These are phyloP conservation scores for Rotaria socialis DNA, from an alignment of 2,888 invertebrate genomes.

Conservation along the genomic window DNA sequence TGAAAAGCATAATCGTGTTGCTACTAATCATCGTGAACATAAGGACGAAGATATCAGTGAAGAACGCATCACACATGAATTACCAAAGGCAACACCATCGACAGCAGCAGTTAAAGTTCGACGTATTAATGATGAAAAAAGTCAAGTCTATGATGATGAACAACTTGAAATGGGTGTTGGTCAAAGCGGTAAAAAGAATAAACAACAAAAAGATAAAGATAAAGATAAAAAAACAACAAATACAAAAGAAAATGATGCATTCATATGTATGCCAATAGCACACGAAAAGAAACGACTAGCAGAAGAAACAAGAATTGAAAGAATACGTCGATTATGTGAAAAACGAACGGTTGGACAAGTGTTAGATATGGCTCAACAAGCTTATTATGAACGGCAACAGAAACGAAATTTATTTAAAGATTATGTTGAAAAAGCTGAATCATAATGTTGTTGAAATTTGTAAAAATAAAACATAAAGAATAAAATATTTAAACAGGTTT, in stretches of 20 bases:
- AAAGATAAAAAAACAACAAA: slow-evolving; percentile 38
- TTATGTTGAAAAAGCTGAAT: slow-evolving; percentile 41
- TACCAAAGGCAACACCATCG: slow-evolving; percentile 43
- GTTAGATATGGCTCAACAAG: slow-evolving; percentile 36
- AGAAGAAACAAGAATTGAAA: slow-evolving; percentile 46
- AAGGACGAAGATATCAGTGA: slow-evolving; percentile 34
- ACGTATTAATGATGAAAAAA: slow-evolving; percentile 23
- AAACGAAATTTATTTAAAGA: slow-evolving; percentile 38
- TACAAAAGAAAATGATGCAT: slow-evolving; percentile 36
- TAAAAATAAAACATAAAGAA: background rate
- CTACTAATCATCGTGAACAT: background rate
- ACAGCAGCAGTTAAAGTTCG: slow-evolving; percentile 42
- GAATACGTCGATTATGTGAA: slow-evolving; percentile 38
- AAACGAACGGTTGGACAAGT: slow-evolving; percentile 42
- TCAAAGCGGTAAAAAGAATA: slow-evolving; percentile 35
- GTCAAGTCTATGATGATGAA: slow-evolving; percentile 36
- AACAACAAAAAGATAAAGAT: slow-evolving; percentile 40
- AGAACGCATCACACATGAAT: slow-evolving; percentile 32
- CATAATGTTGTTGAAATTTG: background rate
- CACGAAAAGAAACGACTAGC: slow-evolving; percentile 37
- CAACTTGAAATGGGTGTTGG: background rate
- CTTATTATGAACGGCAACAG: slow-evolving; percentile 49
- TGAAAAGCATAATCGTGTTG: background rate
- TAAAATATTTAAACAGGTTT: background rate
- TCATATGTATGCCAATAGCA: background rate